Evolutionary conservation across 2,888 invertebrate genomes (phyloP).

Genomic region (Mayetiola destructor): DNA sequence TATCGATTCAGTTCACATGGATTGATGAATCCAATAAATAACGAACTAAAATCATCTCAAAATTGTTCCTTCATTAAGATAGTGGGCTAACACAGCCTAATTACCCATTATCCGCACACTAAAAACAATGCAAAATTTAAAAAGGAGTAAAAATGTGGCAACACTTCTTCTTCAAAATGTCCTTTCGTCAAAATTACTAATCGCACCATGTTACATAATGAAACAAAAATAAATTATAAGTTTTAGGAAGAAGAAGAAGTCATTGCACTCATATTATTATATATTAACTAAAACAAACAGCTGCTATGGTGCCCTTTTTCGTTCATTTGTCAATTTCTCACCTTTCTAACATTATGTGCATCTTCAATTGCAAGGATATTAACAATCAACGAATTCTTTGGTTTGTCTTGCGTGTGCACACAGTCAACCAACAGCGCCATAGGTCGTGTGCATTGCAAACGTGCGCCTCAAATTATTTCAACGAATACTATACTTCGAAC

Average conservation of each 20-base stretch:
- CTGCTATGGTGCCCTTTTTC: not conserved
- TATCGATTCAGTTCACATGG: no score
- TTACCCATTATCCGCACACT: not conserved
- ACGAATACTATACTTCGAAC: not conserved
- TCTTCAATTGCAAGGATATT: no score
- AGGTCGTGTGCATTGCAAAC: not conserved
- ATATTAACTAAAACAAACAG: not conserved
- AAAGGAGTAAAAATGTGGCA: not conserved
- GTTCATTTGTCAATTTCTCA: not conserved
- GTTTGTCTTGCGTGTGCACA: no score
- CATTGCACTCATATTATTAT: not conserved
- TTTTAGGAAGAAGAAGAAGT: not conserved
- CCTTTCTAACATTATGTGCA: no score
- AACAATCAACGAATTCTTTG: no score
- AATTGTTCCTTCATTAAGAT: no score
- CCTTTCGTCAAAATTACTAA: not conserved
- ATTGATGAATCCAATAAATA: no score
- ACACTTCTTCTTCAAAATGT: not conserved
- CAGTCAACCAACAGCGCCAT: no score
- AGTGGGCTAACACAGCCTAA: no score
- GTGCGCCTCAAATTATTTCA: conserved; percentile 8
- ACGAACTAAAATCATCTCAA: no score
- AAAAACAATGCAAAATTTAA: not conserved
- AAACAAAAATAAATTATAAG: not conserved
- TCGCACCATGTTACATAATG: not conserved